Percentiles rank a stretch among this genome's conserved stretches.
These are phyloP conservation scores for Cantharis rufa DNA, from an alignment of 2,888 invertebrate species.

Conservation along the genomic window DNA sequence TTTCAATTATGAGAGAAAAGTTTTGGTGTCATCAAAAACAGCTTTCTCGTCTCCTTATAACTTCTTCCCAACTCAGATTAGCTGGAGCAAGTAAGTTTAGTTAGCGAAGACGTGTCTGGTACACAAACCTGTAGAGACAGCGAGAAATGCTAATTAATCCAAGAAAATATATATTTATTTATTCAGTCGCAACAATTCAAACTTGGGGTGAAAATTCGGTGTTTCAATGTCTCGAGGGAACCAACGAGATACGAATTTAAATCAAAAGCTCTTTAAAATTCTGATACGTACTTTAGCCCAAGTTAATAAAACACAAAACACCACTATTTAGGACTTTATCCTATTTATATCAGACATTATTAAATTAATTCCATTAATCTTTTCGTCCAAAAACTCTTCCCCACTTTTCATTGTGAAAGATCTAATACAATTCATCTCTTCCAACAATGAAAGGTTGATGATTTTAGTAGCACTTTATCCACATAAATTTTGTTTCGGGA, in stretches of 20 bases:
- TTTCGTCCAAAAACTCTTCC: conserved; percentile 17
- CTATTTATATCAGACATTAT: conserved; percentile 37
- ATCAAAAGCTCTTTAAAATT: conserved; percentile 28
- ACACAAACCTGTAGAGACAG: conserved; percentile 4
- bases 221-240: conserved; percentile 6
- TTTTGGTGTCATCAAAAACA: conserved; percentile 1
- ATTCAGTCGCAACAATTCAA: conserved; percentile 7
- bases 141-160: conserved; percentile 1
- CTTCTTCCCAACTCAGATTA: conserved; percentile 1
- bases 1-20: background rate
- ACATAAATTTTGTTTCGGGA: background rate
- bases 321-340: conserved; percentile 27
- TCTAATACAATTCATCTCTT: conserved; percentile 20
- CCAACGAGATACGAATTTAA: conserved; percentile 25
- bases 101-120: conserved; percentile 1
- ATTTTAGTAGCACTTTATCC: conserved; percentile 3
- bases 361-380: conserved; percentile 42
- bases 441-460: conserved; percentile 16
- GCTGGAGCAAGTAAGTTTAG: background rate
- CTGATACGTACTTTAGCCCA: conserved; percentile 25
- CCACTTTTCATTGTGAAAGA: conserved; percentile 15
- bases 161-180: background rate
- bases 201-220: conserved; percentile 12
- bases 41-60: background rate
- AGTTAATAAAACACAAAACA: conserved; percentile 30